Evolutionary conservation across 2,113 vertebrate genomes (phyloP), one percentile per base, ranked within the genome.

Genomic region (Dromas ardeola): DNA sequence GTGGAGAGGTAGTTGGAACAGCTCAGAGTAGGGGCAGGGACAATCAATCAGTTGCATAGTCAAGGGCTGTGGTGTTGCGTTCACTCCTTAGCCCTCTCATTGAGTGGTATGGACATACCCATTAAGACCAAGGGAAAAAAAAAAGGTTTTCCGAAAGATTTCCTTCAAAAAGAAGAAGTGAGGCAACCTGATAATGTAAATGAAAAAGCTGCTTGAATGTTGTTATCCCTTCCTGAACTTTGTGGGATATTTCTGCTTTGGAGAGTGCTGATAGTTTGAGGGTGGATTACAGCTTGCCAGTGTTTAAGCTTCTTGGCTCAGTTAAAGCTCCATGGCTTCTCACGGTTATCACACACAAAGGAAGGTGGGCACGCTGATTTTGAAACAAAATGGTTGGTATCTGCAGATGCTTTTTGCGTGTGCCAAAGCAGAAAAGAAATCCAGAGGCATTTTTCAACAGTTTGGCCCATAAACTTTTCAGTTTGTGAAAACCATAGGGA

Each of bases 81-180:
- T 73, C 30, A 9, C 18, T 52, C 30, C 26, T 47, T 15, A 32
- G 4, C 12, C 11, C 27, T 55, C 47, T 36, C 20, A 5, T 36
- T 29, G 47, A 22, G 26, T 2, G 0, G 1, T 23, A 20, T 14
- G 26, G 50, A 30, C 0, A 0, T 20, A 29, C 6, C 20, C 21
- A 14, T 26, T 58, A 29, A 34, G 36, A 26, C 0, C 34, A 73
- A 81, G 69, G 11, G 50, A 22, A 12, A 49, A 50, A 49, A 13
- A 45, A 38, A 53, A 86, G 10, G 11, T 38, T 76, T 59, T 38
- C 17, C 27, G 25, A 22, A 71, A 56, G 11, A 13, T 4, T 45
- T 63, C 22, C 9, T 82, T 45, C 36, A 15, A 13, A 19, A 11
- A 81, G 32, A 40, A 81, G 9, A 29, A 52, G 14, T 21, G 47